phyloP scores from a whole-genome alignment of 2,113 vertebrate species.

The Macheiramphus alcinus region DNA sequence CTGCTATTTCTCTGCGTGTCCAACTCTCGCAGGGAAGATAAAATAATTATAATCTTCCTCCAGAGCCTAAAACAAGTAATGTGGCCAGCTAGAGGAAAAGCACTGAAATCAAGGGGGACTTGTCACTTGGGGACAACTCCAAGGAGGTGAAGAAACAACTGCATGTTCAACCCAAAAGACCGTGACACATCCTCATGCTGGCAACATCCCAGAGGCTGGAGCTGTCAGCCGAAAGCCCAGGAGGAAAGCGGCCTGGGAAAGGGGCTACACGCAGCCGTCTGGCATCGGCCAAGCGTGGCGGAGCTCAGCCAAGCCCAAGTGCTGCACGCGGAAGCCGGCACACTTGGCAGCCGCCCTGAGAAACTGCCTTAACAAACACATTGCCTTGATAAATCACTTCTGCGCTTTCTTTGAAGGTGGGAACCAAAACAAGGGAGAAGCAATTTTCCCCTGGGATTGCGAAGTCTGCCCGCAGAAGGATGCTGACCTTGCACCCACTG shows the following conservation, averaged over 20 bases:
- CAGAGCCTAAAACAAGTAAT: not conserved
- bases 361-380: not conserved
- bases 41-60: not conserved
- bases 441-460: not conserved
- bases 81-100: not conserved
- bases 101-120: not conserved
- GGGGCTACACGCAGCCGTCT: not conserved
- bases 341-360: not conserved
- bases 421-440: not conserved
- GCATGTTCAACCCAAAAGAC: not conserved
- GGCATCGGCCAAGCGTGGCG: fast-evolving
- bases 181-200: not conserved
- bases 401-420: not conserved
- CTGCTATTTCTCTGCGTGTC: fast-evolving
- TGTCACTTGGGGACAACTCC: not conserved
- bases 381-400: not conserved
- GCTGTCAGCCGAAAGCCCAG: fast-evolving
- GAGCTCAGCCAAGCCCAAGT: not conserved
- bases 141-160: not conserved
- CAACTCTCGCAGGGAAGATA: not conserved
- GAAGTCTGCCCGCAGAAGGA: not conserved
- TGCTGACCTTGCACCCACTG: not conserved
- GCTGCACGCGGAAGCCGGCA: not conserved
- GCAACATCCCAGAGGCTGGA: not conserved
- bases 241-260: constrained; percentile 18